Conservation (phyloP, 2,888 invertebrate genomes). For the Pristionchus entomophagus region DNA sequence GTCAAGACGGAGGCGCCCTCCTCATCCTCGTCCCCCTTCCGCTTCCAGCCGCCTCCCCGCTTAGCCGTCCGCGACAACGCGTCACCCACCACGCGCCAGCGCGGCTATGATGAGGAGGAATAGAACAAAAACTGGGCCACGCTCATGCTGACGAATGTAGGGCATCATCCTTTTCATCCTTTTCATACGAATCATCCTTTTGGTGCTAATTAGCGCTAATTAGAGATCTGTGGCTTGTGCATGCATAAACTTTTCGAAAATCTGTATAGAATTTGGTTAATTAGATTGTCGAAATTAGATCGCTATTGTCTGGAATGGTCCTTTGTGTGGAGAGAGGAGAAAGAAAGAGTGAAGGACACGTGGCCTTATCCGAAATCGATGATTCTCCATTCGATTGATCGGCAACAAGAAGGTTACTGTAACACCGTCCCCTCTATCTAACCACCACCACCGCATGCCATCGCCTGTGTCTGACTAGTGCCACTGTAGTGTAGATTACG, state of each 20-base stretch:
- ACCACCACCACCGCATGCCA: slow-evolving; percentile 1
- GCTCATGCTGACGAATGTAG: background rate
- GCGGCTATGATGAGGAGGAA: background rate
- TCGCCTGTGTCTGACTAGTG: background rate
- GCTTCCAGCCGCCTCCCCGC: background rate
- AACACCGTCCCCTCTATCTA: slow-evolving; percentile 1
- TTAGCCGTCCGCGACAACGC: background rate
- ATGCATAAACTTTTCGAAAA: background rate
- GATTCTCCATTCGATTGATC: background rate
- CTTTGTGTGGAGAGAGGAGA: background rate
- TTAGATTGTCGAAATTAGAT: too few relatives aligned
- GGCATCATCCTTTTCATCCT: too few relatives aligned
- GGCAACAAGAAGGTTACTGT: slow-evolving; percentile 7
- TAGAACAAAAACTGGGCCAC: slow-evolving; percentile 7
- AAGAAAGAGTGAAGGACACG: background rate
- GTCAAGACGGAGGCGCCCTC: slow-evolving; percentile 48
- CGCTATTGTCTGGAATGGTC: too few relatives aligned
- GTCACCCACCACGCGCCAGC: background rate
- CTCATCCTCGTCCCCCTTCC: background rate
- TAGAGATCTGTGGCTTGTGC: background rate
- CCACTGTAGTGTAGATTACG: background rate
- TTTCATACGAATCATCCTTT: too few relatives aligned
- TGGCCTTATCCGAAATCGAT: background rate
- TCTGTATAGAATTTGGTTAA: too few relatives aligned
- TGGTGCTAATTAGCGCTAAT: background rate